Evolutionary conservation across 2,888 invertebrate genomes (phyloP), one percentile per base, ranked within the genome.

Genomic region (Synergus umbraculus): DNA sequence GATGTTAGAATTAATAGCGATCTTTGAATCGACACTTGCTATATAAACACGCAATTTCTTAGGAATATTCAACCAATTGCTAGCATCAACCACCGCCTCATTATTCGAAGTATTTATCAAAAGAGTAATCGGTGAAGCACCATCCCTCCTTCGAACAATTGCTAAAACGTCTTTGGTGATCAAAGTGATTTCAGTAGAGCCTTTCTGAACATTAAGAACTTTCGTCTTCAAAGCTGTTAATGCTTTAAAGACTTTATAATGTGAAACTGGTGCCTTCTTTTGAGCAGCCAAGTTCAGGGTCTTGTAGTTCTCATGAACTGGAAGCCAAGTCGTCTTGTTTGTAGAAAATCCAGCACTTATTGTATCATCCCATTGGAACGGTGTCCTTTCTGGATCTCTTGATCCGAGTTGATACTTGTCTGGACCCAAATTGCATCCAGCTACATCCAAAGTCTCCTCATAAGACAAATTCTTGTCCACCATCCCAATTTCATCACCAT

Each of bases 401-500:
- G 95, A 94, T 41, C 92, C 93, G 58, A 91, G 86, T 82, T 93
- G 92, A 90, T 95, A 96, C 83, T 94, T 93, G 1, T 93, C 85
- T 0, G 94, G 93, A 85, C 95, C 95, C 0, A 94, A 94, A 86
- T 94, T 94, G 86, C 94, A 94, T 1, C 95, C 95, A 95, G 91
- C 95, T 94, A 93, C 90, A 96, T 96, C 96, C 0, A 93, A 90
- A 0, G 95, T 95, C 78, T 96, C 94, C 3, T 93, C 92, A 93
- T 94, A 95, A 7, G 93, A 93, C n/a, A 96, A 93, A 87, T 91
- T 90, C 0, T 89, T 89, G 88, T 97, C 95, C 0, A 93, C 93
- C 96, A 97, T 96, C 8, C 96, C 97, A 77, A 97, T 94, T 90
- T 97, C 97, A 89, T 97, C 97, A 0, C 97, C 97, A 87, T 97